Base-by-base conservation (phyloP, 2,888 invertebrate genomes). In the Keiferia lycopersicella region DNA sequence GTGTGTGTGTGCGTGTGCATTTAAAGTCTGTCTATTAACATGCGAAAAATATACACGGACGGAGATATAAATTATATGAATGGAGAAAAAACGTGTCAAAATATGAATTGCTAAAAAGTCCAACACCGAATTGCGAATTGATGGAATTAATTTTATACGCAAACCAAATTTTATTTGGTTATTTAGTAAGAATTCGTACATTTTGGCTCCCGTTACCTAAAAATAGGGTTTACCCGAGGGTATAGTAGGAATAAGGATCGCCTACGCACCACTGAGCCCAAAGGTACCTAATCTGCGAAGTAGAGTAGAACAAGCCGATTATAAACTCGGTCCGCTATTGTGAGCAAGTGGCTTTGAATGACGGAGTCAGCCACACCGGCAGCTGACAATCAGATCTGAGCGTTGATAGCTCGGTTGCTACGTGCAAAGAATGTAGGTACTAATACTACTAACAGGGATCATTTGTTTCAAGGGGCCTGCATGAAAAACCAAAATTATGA, bases 251-350 rank as follows among this genome's bases (percentile, higher is more conserved):
- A n/a, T n/a, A n/a, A n/a, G n/a, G n/a, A n/a, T n/a, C n/a, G n/a
- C n/a, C n/a, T n/a, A n/a, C n/a, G n/a, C n/a, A n/a, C n/a, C 34
- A 34, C 34, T 4, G n/a, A 34, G 34, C 3, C 34, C 34, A 1
- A 34, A 34, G 6, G 26, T 26, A 26, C 3, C 2, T 26, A 26
- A 34, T 34, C 1, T 34, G 34, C 34, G 34, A 56, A 26, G 20
- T 30, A n/a, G 7, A 34, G 22, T 56, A 26, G 56, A 16, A 34
- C 26, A 34, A 56, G 56, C 56, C 56, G 56, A 56, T 56, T 56
- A 56, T 30, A 56, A 12, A 26, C 34, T 56, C 34, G 7, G 30
- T 2, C 12, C 22, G 26, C 3, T 26, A 56, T n/a, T 6, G 16
- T 34, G 30, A 10, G 14, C 56, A 56, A 34, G 56, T 56, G 56